Conservation (phyloP, 2,797 vertebrate genomes). For the Aphelocoma californica region DNA sequence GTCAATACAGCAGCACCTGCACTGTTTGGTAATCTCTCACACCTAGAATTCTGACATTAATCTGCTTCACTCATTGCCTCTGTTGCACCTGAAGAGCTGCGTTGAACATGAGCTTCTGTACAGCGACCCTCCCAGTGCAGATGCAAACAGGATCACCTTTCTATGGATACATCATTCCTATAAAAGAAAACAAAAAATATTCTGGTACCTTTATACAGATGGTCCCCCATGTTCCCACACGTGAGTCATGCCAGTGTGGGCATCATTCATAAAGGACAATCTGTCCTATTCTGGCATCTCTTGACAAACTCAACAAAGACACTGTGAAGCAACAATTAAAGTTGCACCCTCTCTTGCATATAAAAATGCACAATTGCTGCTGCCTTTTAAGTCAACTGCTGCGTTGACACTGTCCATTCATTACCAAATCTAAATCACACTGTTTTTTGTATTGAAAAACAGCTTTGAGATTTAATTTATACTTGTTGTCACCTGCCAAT, state of each 20-base stretch:
- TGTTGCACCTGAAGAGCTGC: background rate
- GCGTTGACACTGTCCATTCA: background rate
- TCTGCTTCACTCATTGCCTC: background rate
- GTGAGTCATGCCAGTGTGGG: background rate
- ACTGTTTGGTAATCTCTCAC: background rate
- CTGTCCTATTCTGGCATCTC: background rate
- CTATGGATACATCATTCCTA: background rate
- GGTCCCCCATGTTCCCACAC: background rate
- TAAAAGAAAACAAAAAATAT: background rate
- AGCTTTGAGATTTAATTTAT: constrained; percentile 17
- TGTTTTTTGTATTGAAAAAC: background rate
- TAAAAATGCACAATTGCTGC: background rate
- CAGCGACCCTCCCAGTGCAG: background rate
- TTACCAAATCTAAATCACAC: background rate
- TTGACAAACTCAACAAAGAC: background rate
- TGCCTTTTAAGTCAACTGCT: background rate
- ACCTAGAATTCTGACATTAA: background rate
- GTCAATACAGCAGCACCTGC: background rate
- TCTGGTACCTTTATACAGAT: background rate
- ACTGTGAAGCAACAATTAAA: background rate
- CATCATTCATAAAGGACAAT: background rate
- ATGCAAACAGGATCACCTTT: background rate
- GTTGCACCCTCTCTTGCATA: background rate
- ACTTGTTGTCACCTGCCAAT: background rate
- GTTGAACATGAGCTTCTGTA: accelerated